Conservation (phyloP, 2,888 invertebrate genomes). For the Syrista parreyssii region DNA sequence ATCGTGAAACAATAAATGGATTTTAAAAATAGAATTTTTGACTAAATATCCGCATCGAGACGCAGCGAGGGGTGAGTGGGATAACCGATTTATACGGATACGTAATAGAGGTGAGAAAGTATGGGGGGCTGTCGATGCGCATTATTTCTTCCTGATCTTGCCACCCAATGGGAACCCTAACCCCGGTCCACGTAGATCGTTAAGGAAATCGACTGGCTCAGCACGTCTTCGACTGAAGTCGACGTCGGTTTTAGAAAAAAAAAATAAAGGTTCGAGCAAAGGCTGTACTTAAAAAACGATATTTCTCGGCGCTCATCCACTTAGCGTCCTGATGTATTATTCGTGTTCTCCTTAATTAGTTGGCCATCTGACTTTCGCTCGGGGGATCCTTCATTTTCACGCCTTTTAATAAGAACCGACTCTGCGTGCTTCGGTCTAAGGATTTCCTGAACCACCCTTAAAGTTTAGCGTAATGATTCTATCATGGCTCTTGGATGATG, state of each 20-base stretch:
- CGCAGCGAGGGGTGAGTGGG: no score
- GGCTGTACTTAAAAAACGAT: slow-evolving; percentile 8
- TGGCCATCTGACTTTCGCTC: slow-evolving; percentile 9
- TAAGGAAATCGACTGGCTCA: background rate
- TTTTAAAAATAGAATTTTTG: background rate
- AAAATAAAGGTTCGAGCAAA: slow-evolving; percentile 19
- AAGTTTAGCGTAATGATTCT: background rate
- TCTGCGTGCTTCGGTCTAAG: background rate
- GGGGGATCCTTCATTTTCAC: slow-evolving; percentile 26
- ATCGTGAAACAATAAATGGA: slow-evolving; percentile 7
- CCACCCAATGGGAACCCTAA: background rate
- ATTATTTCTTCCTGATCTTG: background rate
- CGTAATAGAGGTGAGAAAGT: no score
- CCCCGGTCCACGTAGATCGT: background rate
- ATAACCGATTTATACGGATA: no score
- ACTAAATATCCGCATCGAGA: background rate
- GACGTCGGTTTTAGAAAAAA: slow-evolving; percentile 12
- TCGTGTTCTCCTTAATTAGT: slow-evolving; percentile 13
- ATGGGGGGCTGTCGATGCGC: no score
- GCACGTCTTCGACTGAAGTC: background rate
- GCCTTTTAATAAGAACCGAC: slow-evolving; percentile 24
- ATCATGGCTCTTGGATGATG: background rate
- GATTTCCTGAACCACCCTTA: background rate
- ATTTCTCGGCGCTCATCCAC: slow-evolving; percentile 1
- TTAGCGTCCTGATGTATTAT: slow-evolving; percentile 10